These are phyloP conservation scores for Crocallis elinguaria DNA, from an alignment of 2,888 invertebrate genomes.

Conservation along the genomic window DNA sequence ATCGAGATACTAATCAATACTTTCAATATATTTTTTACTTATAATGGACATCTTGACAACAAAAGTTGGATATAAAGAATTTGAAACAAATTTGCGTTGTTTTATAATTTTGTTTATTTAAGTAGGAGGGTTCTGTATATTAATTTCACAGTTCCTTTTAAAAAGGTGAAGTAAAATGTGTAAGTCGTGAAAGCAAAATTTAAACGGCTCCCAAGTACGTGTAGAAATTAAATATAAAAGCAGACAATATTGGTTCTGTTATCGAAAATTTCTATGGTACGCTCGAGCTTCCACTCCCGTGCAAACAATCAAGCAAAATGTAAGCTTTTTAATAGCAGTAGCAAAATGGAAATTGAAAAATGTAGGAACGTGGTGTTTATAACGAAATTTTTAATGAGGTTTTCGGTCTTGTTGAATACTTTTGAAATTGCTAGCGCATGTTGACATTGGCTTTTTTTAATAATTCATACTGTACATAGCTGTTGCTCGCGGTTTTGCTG, in stretches of 20 bases:
- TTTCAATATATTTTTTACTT: no score
- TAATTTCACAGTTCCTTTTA: no score
- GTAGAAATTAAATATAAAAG: not conserved
- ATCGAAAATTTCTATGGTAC: slow-evolving; percentile 2
- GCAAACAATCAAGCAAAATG: slow-evolving; percentile 31
- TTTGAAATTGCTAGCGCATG: not conserved
- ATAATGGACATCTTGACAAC: no score
- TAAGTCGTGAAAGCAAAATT: not conserved
- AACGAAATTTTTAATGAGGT: not conserved
- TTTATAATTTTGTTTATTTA: no score
- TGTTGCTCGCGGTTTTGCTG: no score
- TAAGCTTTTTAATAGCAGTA: slow-evolving; percentile 28
- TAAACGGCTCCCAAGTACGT: not conserved
- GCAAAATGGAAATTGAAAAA: slow-evolving; percentile 21
- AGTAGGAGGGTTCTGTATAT: no score
- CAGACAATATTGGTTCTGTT: slow-evolving; percentile 16
- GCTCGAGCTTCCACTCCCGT: not conserved
- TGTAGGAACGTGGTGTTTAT: slow-evolving; percentile 23
- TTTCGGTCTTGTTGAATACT: not conserved
- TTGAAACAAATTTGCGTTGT: no score
- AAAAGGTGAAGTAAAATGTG: no score
- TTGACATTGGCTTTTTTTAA: no score
- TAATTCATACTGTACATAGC: no score
- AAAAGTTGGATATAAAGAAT: no score
- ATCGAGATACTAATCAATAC: no score